phyloP scores from a whole-genome alignment of 2,797 vertebrate species.

The Anniella stebbinsi region DNA sequence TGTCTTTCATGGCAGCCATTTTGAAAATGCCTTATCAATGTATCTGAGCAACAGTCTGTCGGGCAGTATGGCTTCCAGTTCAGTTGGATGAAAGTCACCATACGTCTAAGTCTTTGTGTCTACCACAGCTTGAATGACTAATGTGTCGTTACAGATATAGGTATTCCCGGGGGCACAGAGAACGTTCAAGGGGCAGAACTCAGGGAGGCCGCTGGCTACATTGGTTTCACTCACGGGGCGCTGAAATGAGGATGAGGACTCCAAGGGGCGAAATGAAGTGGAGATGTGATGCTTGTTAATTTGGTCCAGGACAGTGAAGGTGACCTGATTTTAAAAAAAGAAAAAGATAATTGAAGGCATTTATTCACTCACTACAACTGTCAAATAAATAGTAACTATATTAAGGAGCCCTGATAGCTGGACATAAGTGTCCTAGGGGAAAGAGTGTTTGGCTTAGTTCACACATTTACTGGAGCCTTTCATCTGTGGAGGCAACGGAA shows the following conservation, averaged over 20 bases:
- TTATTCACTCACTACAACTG: background rate
- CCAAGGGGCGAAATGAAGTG: conserved; percentile 82
- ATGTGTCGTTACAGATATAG: conserved; percentile 80
- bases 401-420: background rate
- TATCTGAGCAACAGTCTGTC: background rate
- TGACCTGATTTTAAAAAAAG: conserved; percentile 75
- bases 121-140: conserved; percentile 84
- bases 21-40: background rate
- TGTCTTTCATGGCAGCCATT: background rate
- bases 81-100: too few relatives aligned
- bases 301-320: conserved; percentile 85
- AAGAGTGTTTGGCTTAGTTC: background rate
- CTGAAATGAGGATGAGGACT: conserved; percentile 81
- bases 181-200: conserved; percentile 79
- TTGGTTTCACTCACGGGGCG: conserved; percentile 81
- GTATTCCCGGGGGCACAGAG: conserved; percentile 73
- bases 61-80: background rate
- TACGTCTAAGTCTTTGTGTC: conserved; percentile 70
- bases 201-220: conserved; percentile 83
- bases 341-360: background rate
- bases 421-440: too few relatives aligned
- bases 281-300: conserved; percentile 81
- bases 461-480: background rate
- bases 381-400: too few relatives aligned
- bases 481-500: background rate